phyloP scores from a whole-genome alignment of 2,797 vertebrate genomes.

The Gouania willdenowi region DNA sequence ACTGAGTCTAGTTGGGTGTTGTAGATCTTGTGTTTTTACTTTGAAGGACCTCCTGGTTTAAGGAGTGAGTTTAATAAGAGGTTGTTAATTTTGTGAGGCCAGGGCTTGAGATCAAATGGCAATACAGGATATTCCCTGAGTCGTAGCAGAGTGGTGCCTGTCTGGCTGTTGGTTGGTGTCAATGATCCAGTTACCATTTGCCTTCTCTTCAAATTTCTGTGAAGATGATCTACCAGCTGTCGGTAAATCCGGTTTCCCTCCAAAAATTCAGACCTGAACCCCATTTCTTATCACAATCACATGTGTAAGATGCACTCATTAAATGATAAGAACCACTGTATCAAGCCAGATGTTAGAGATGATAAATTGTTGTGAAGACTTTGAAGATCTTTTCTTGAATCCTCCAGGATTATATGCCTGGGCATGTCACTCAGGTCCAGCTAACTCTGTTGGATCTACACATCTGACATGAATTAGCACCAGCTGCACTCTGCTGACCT shows the following conservation, averaged over 20 bases:
- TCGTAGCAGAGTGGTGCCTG: constrained; percentile 26
- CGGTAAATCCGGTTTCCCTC: constrained; percentile 43
- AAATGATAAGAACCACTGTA: constrained; percentile 6
- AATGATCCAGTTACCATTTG: constrained; percentile 67
- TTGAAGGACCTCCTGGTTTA: constrained; percentile 49
- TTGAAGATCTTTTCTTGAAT: constrained; percentile 4
- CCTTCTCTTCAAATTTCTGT: constrained; percentile 50
- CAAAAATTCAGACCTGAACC: constrained; percentile 38
- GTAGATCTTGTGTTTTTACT: constrained; percentile 28
- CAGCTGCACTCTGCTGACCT: background rate
- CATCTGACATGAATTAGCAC: constrained; percentile 49
- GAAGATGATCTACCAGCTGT: constrained; percentile 61
- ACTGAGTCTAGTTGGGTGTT: constrained; percentile 40
- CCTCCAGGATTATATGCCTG: constrained; percentile 13
- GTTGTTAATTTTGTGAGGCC: constrained; percentile 44
- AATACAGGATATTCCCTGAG: constrained; percentile 29
- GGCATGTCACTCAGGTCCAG: constrained; percentile 32
- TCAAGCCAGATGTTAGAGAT: background rate
- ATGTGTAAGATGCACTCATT: constrained; percentile 4
- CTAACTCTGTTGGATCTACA: constrained; percentile 19
- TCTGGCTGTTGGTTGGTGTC: constrained; percentile 49
- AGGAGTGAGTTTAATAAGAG: constrained; percentile 40
- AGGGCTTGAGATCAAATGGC: constrained; percentile 48
- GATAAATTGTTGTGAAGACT: background rate
- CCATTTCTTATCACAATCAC: constrained; percentile 6